Percentiles rank a stretch among this genome's conserved stretches.
phyloP scores from a whole-genome alignment of 2,797 vertebrate genomes.

The Lycodopsis pacificus region DNA sequence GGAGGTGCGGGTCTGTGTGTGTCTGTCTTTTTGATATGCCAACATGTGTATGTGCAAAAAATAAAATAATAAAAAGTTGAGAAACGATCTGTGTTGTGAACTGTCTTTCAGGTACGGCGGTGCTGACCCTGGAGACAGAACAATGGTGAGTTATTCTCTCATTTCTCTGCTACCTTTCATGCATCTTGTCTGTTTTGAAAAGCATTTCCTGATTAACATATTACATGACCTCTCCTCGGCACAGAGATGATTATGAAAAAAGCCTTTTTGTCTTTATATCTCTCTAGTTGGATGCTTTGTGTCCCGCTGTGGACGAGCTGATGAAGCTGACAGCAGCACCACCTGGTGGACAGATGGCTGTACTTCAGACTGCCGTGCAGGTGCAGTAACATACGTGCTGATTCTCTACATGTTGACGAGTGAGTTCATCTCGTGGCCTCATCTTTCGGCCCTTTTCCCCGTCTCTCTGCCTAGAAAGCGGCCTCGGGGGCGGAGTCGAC shows the following conservation, averaged over 20 bases:
- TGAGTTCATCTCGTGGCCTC: background rate
- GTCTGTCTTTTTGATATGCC: background rate
- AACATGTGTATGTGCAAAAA: background rate
- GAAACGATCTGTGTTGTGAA: background rate
- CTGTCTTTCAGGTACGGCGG: slow-evolving; percentile 88
- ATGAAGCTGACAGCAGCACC: slow-evolving; percentile 77
- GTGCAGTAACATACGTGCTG: slow-evolving; percentile 62
- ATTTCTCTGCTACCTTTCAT: background rate
- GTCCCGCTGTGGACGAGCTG: slow-evolving; percentile 88
- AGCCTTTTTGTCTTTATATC: background rate
- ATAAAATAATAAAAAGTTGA: background rate
- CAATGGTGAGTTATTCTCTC: slow-evolving; percentile 85
- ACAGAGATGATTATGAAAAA: background rate
- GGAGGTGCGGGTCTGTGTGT: slow-evolving; percentile 76
- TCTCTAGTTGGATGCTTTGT: slow-evolving; percentile 91
- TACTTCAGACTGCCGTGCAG: slow-evolving; percentile 85
- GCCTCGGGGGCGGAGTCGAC: slow-evolving; percentile 89
- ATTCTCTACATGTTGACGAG: background rate
- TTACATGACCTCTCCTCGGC: background rate
- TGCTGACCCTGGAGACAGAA: slow-evolving; percentile 92
- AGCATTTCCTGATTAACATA: background rate
- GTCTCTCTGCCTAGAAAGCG: slow-evolving; percentile 82
- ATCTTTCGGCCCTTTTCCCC: too few species aligned
- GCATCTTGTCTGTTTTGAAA: background rate
- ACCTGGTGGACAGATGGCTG: slow-evolving; percentile 66